Conservation (phyloP, 2,113 vertebrate species). For the Gavia stellata region DNA sequence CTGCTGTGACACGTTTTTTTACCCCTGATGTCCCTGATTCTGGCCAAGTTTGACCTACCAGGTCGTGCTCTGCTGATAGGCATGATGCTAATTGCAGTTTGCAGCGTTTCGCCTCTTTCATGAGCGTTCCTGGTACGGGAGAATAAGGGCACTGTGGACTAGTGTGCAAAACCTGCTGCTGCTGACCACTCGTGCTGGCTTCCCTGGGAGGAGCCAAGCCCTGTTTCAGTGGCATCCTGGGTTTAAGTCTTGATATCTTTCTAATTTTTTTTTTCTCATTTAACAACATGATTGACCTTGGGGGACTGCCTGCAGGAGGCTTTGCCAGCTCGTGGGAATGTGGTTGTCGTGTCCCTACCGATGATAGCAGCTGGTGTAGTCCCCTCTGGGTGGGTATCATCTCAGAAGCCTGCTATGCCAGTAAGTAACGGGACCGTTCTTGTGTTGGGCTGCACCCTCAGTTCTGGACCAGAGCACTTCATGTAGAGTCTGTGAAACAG, state of each 20-base stretch:
- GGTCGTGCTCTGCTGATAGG: background rate
- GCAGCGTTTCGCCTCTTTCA: background rate
- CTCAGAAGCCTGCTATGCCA: background rate
- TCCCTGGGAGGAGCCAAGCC: background rate
- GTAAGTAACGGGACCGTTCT: rapidly evolving
- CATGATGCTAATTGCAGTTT: background rate
- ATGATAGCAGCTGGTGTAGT: background rate
- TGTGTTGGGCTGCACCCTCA: no score
- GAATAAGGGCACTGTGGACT: no score
- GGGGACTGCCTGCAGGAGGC: background rate
- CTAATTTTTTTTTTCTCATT: background rate
- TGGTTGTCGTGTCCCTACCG: background rate
- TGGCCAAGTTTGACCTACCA: background rate
- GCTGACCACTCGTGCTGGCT: background rate
- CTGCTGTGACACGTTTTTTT: background rate
- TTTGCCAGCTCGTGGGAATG: rapidly evolving
- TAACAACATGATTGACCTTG: rapidly evolving
- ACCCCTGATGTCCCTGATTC: background rate
- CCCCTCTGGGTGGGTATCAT: background rate
- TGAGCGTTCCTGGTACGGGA: background rate
- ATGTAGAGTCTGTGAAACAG: background rate
- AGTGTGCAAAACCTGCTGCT: background rate
- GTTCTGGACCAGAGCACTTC: background rate
- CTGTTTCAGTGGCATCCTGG: background rate
- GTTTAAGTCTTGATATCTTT: background rate